Base-by-base conservation (phyloP, 2,797 vertebrate genomes). In the Phaenicophaeus curvirostris region DNA sequence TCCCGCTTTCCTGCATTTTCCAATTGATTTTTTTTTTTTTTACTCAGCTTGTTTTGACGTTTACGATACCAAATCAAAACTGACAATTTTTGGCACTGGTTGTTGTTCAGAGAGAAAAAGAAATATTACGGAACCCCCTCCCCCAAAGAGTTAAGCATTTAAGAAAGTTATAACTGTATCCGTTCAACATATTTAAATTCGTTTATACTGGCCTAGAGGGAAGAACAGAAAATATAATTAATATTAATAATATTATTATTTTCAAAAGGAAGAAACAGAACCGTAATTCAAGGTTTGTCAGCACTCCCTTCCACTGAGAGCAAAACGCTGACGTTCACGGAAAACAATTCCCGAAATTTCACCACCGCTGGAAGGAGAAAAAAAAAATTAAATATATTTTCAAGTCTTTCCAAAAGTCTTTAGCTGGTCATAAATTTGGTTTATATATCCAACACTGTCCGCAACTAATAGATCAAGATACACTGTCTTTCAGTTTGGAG, bases 401-500 rank as follows among this genome's bases (percentile, higher is more conserved):
- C 97, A 98, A 98, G 97, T 98, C 97, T 97, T 97, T 97, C 92
- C 94, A 84, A 96, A 94, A 95, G 96, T 97, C 93, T 93, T 97
- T 96, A 67, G 74, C 84, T 93, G 89, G 95, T 93, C 63, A 59
- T 68, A 73, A 91, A 95, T 94, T 46, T 74, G 76, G 65, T 96
- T 94, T 95, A 82, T 94, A 96, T 76, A 92, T 97, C 93, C 90
- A 62, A 68, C 87, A 91, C 65, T 93, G 94, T 77, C 90, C 93
- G 27, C 85, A 93, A 84, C 66, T 84, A 90, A 65, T 92, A 44
- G 67, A 97, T 98, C 97, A 98, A 82, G 98, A 98, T 57, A 98
- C 98, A 30, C 95, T 98, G 82, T 98, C 98, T 97, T 98, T 98
- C 94, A 98, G 97, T 95, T 98, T 98, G 90, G 98, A 98, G 94